Conservation (phyloP, 1,140 invertebrate species). For the Brachionus rotundiformis region DNA sequence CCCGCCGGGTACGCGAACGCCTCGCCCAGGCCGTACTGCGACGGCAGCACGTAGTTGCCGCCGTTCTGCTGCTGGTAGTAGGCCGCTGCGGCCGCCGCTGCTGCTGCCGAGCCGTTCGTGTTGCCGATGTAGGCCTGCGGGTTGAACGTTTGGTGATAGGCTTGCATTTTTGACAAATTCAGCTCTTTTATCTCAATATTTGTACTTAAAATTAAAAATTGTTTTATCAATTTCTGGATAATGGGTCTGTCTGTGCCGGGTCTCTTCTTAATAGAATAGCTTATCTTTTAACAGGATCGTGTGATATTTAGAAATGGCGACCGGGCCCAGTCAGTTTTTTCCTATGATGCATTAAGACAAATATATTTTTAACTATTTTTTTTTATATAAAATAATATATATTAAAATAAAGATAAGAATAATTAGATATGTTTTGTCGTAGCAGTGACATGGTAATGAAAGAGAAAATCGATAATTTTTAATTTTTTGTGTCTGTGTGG, state of each 20-base stretch:
- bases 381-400: too few species aligned
- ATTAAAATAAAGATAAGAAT: too few species aligned
- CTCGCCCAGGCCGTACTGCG: conserved; percentile 10
- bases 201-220: conserved; percentile 21
- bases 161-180: conserved; percentile 49
- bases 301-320: conserved; percentile 14
- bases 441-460: background rate
- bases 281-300: conserved; percentile 40
- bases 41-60: conserved; percentile 33
- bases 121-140: conserved; percentile 29
- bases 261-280: too few species aligned
- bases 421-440: too few species aligned
- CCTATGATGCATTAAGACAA: background rate
- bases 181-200: background rate
- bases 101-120: conserved; percentile 33
- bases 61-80: conserved; percentile 36
- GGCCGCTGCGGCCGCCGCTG: conserved; percentile 22
- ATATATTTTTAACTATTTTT: background rate
- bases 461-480: conserved; percentile 38
- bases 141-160: conserved; percentile 51
- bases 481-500: background rate
- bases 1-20: background rate
- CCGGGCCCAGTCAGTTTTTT: too few species aligned
- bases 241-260: background rate
- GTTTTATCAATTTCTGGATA: conserved; percentile 5